A percentile compares a stretch with the other conserved stretches of the same genome.
Conservation (phyloP, 2,113 vertebrate species). For the Holacanthus passer region DNA sequence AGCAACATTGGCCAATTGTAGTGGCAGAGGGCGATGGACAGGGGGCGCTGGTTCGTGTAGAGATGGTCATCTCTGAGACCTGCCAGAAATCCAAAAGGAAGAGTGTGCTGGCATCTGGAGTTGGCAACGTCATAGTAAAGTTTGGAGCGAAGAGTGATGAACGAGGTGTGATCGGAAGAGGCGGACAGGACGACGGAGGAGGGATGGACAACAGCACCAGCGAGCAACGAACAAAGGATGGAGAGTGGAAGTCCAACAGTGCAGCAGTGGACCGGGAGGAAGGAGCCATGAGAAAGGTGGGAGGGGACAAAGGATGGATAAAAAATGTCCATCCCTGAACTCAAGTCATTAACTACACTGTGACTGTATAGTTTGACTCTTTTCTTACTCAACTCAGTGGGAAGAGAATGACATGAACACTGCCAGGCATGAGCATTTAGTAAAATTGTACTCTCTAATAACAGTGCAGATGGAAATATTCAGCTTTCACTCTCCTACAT, state of each 20-base stretch:
- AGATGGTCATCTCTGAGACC: slow-evolving; percentile 94
- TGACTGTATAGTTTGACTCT: neutral
- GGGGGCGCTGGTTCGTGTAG: slow-evolving; percentile 90
- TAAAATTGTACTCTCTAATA: neutral
- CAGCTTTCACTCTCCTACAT: too few species aligned
- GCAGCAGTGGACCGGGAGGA: slow-evolving; percentile 83
- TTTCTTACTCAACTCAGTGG: neutral
- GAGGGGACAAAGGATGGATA: neutral
- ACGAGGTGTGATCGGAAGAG: slow-evolving; percentile 80
- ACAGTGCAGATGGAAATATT: too few species aligned
- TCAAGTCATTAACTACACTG: neutral
- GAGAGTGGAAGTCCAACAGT: slow-evolving; percentile 84
- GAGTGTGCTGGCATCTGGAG: slow-evolving; percentile 91
- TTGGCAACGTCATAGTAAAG: slow-evolving; percentile 90
- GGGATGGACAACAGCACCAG: slow-evolving; percentile 84
- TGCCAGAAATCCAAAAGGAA: slow-evolving; percentile 98
- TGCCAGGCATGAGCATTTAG: neutral
- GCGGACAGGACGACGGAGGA: slow-evolving; percentile 81
- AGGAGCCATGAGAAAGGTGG: slow-evolving; percentile 83
- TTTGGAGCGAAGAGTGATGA: slow-evolving; percentile 86
- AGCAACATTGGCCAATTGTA: slow-evolving; percentile 87
- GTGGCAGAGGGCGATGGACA: slow-evolving; percentile 94
- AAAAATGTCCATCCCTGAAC: too few species aligned
- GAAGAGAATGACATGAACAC: neutral
- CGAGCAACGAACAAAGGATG: slow-evolving; percentile 85